Base-by-base conservation (phyloP, 2,888 invertebrate species). In the Trichopoda pennipes region DNA sequence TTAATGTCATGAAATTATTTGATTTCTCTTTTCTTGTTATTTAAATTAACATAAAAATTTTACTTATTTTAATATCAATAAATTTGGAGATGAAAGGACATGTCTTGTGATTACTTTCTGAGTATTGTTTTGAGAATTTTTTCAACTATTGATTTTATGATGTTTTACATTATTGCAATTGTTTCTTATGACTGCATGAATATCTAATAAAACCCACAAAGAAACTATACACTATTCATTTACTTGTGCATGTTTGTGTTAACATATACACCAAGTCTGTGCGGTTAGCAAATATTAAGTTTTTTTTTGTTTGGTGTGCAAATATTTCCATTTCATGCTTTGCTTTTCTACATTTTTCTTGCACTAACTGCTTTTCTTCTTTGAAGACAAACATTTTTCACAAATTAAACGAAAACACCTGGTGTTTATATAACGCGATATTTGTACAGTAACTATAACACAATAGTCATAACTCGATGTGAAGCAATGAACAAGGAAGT, bases 331-430 rank as follows among this genome's bases (percentile, higher is more conserved):
- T 64, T 60, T 64, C 7, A 6, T 47, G 32, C 44, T 79, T 69
- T 77, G 47, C 19, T 47, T 47, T 55, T 47, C 51, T n/a, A 21
- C 35, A 55, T 44, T 72, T 70, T 56, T 72, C 44, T 73, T 72
- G 16, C 19, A 9, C 44, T 38, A 60, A 79, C 73, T 68, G 60
- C 63, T 70, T 64, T 80, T 74, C 64, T 72, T 84, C 66, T 69
- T 68, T 77, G 77, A 85, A 86, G 86, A 83, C 86, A 88, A 89
- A 88, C 89, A 88, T 87, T 89, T 89, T 87, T 88, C 86, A 86
- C 86, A 89, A 90, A 89, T 89, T 88, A 88, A 89, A 89, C 88
- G 89, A 90, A 90, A 89, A 89, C 89, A 89, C 88, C 89, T 89
- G 87, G 86, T 87, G 87, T 82, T 82, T 74, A 56, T 75, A 60